Evolutionary conservation across 1,140 invertebrate species (phyloP), one percentile per base, ranked within the genome.

Genomic region (Saccostrea cuccullata): DNA sequence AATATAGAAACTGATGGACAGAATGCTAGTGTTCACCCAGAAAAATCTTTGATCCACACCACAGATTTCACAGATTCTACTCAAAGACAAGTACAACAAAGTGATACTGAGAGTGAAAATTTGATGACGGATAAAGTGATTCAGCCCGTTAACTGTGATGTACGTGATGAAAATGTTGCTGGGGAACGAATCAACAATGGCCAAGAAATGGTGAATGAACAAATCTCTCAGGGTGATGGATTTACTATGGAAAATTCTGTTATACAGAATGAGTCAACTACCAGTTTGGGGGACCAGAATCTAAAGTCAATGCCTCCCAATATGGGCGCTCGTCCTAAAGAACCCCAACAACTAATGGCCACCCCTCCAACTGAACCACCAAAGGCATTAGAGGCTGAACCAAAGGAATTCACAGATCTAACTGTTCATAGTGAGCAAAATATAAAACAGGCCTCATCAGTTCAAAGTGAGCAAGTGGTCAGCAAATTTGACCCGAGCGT

Each of bases 311-410:
- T 30, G 12, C 70, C 26, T 26, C 26, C 70, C 70, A 26, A 26
- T 12, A 77, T 91, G 30, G 92, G 92, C 67, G 93, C 92, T 17
- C 88, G 91, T 26, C 92, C 92, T 13, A 93, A 93, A 85, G 92
- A 93, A 30, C 90, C 89, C 40, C 82, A 87, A 4, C 83, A 86
- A 55, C 67, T 90, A 64, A 55, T 36, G 11, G 26, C 70, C 30
- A 26, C 26, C 30, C 26, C 26, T 36, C 30, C 26, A 13, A 36
- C 11, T 36, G 26, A 77, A 30, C 70, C 26, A 30, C 70, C 70
- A 36, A 26, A 77, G 70, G 70, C 26, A 30, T 36, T 17, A 77
- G 70, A 77, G 13, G 30, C 30, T 77, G 2, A 15, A 36, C 70
- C 70, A 36, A 77, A 77, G 23, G 70, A 77, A 77, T 13, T 26